Base-by-base conservation (phyloP, 2,113 vertebrate genomes). In the Xiphophorus hellerii region DNA sequence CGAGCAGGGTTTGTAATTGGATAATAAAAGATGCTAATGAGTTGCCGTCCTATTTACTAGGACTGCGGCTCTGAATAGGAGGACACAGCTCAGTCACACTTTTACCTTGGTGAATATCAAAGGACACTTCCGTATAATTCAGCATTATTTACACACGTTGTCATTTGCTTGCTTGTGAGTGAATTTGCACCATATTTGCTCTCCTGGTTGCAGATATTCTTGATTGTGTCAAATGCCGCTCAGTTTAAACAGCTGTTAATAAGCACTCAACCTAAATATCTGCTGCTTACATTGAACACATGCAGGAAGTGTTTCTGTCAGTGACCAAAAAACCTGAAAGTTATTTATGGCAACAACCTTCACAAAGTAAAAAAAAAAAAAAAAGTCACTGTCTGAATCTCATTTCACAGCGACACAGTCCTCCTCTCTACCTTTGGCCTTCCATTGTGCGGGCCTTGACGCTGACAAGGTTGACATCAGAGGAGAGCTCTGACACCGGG, bases 401-500 rank as follows among this genome's bases (percentile, higher is more conserved):
- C 44, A 87, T 86, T 86, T 80, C 82, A 80, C 62, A 58, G 33
- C 6, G 71, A 77, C 83, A 51, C 81, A 42, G 68, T 69, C 71
- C 54, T 79, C 73, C 71, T 86, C 79, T 74, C 62, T 65, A 87
- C 91, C 78, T 90, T 77, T 78, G 84, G 81, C 85, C 83, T 66
- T 92, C 90, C 83, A 90, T 92, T 94, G 93, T 92, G 82, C 81
- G 80, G 92, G 90, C 92, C 94, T 94, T 94, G 94, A 94, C 94
- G 88, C 90, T 94, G 93, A 95, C 94, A 95, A 92, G 94, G 94
- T 92, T 94, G 94, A 94, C 94, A 94, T 94, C 92, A 94, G 93
- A 94, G 93, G 92, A 92, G 93, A 93, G 91, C 87, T 84, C 89
- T 94, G 93, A 95, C 94, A 94, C 89, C n/a, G 92, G 90, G 92